These are phyloP conservation scores for Dipodomys merriami DNA, from an alignment of 2,113 vertebrate species.

Conservation along the genomic window DNA sequence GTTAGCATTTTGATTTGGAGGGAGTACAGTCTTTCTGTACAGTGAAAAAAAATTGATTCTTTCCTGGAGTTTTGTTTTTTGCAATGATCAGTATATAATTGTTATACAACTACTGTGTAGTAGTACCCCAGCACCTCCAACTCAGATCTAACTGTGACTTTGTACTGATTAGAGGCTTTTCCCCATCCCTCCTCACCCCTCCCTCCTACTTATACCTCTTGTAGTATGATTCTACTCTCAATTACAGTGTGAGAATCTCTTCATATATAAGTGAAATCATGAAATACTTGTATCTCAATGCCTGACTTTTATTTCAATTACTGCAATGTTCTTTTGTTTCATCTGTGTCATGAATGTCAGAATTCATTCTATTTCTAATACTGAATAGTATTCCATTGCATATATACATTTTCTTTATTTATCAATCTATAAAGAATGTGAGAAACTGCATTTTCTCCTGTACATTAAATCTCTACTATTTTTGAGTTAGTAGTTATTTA, in stretches of 20 bases:
- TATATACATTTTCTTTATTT: not conserved
- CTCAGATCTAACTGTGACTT: not conserved
- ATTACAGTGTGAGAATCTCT: not conserved
- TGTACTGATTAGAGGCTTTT: not conserved
- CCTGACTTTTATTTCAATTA: not conserved
- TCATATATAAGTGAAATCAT: not conserved
- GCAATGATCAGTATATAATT: not conserved
- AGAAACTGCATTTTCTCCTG: not conserved
- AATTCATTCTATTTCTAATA: not conserved
- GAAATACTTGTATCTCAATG: not conserved
- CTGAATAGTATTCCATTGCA: not conserved
- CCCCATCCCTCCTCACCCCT: not conserved
- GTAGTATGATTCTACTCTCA: not conserved
- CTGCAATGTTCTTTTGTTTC: not conserved
- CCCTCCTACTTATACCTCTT: not conserved
- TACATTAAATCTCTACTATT: slow-evolving; percentile 29
- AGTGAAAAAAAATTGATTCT: not conserved
- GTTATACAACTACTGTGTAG: not conserved
- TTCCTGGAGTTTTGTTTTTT: not conserved
- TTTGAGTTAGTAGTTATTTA: not conserved
- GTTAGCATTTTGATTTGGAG: slow-evolving; percentile 52
- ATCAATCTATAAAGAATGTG: not conserved
- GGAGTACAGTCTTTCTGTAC: slow-evolving; percentile 6
- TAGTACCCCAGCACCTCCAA: not conserved
- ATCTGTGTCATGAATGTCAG: not conserved